Evolutionary conservation across 2,113 vertebrate genomes (phyloP), one percentile per base, ranked within the genome.

Genomic region (Psilopsiagon aurifrons): DNA sequence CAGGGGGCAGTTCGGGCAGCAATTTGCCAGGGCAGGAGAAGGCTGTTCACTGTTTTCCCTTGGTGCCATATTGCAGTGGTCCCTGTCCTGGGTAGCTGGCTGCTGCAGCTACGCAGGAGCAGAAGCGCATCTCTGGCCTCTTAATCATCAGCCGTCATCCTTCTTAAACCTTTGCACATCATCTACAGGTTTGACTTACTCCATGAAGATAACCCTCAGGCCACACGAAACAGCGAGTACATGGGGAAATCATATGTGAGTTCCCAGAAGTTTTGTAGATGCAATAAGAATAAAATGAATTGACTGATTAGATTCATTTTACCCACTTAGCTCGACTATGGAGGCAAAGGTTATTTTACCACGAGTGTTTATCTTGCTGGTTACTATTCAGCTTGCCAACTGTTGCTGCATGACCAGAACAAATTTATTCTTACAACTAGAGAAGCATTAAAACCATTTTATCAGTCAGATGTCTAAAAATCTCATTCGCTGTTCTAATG

Each of bases 1-100:
- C 0, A 1, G 0, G 0, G 35, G 31, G 20, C 23, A 17, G 31
- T 3, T 77, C 20, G 57, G 1, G 1, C 9, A 29, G 13, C 0
- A 1, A 27, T 22, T 55, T 57, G 25, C 17, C 35, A 31, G 12
- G 54, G 28, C 4, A 9, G 6, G 8, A 27, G 13, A 41, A 70
- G 11, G 62, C 23, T 76, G 10, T n/a, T 27, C 31, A 78, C 33
- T 20, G 5, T 35, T 68, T 27, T n/a, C 28, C 23, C 11, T 16
- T 4, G 0, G 0, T 31, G 57, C 11, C 10, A 6, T 33, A 33
- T 35, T 51, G 51, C 25, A 9, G 13, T 13, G 17, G 35, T 55
- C 37, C 29, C 27, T 18, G 19, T 19, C 62, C 7, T 0, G 0
- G 41, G 31, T 33, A 54, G 35, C 47, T 70, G 83, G 14, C 2